Conservation (phyloP, 2,888 invertebrate species). For the Rotaria socialis region DNA sequence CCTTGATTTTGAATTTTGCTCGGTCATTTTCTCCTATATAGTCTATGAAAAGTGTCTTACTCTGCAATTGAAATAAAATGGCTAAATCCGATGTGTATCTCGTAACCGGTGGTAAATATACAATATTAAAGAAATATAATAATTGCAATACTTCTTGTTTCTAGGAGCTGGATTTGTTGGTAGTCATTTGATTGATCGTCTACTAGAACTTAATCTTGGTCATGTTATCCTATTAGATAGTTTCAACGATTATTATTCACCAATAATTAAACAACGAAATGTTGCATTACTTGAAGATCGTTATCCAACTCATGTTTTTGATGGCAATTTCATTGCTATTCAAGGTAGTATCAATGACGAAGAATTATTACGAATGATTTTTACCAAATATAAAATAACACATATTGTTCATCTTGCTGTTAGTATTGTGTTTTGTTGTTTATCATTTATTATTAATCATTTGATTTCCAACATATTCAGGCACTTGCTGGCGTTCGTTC, state of each 20-base stretch:
- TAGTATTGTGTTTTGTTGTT: neutral
- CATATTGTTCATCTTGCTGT: slow-evolving; percentile 49
- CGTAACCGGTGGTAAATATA: neutral
- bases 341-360: slow-evolving; percentile 48
- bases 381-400: slow-evolving; percentile 47
- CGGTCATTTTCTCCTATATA: neutral
- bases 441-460: neutral
- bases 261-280: slow-evolving; percentile 48
- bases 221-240: slow-evolving; percentile 48
- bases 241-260: slow-evolving; percentile 50
- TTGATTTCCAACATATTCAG: neutral
- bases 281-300: neutral
- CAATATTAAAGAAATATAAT: neutral
- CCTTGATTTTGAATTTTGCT: too few relatives aligned
- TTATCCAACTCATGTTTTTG: neutral
- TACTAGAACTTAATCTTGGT: neutral
- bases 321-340: slow-evolving; percentile 47
- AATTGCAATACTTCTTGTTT: too few relatives aligned
- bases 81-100: neutral
- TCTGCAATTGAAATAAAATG: neutral
- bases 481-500: slow-evolving; percentile 49
- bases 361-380: slow-evolving; percentile 47
- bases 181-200: neutral
- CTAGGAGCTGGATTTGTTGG: slow-evolving; percentile 23
- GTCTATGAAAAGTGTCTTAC: neutral